Percentiles rank a stretch among this genome's conserved stretches.
These are phyloP conservation scores for Bombus pyrosoma DNA, from an alignment of 1,140 invertebrate species.

Conservation along the genomic window DNA sequence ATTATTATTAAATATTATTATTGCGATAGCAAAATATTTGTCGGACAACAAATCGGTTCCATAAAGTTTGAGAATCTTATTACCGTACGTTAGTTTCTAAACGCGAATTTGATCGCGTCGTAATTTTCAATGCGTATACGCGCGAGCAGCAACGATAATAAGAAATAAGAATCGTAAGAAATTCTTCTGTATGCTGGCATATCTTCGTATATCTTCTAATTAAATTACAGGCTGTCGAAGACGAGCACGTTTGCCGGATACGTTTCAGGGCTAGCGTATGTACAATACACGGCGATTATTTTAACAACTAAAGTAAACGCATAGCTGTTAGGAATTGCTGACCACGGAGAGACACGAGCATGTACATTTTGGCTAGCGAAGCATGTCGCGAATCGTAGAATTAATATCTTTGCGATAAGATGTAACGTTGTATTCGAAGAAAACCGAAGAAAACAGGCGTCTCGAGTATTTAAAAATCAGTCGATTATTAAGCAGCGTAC, in stretches of 20 bases:
- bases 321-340: background rate
- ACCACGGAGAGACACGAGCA: background rate
- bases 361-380: background rate
- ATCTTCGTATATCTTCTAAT: background rate
- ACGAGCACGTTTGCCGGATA: background rate
- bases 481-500: accelerated
- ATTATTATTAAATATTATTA: too few species aligned
- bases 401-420: background rate
- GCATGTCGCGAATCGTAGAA: background rate
- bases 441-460: background rate
- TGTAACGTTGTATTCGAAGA: accelerated
- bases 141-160: background rate
- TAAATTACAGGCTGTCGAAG: background rate
- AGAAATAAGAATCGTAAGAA: background rate
- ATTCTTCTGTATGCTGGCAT: background rate
- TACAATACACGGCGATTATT: background rate
- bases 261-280: accelerated
- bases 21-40: too few species aligned
- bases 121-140: too few species aligned
- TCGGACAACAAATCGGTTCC: accelerated
- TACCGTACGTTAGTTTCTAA: too few species aligned
- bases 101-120: background rate
- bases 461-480: background rate
- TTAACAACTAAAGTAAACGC: background rate
- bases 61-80: too few species aligned